Base-by-base conservation (phyloP, 2,797 vertebrate species). In the Nannoperca australis region DNA sequence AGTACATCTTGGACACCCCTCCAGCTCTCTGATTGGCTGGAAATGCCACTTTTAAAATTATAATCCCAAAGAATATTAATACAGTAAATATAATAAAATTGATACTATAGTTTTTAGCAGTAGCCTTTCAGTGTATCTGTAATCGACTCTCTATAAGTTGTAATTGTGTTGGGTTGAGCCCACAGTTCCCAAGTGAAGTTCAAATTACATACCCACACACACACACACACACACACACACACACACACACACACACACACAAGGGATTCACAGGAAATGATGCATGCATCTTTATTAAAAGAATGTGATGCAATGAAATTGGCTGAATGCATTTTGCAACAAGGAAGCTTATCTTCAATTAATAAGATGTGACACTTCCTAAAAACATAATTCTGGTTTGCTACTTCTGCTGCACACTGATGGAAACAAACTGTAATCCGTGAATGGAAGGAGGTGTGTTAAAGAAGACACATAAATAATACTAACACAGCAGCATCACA, bases 341-440 rank as follows among this genome's bases (percentile, higher is more conserved):
- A 9, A 22, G 18, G 27, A 22, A 44, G 47, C 17, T 42, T 15
- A 50, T 56, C 14, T 54, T 14, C 22, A 8, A 12, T 38, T 27
- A 45, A 55, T 30, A 38, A 24, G 50, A 55, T 38, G 58, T 24
- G 36, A 53, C 36, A 51, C 20, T 36, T 50, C 13, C 24, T 54
- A 11, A 45, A 61, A 55, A 62, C 24, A 76, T 54, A 40, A 55
- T 55, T 66, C 34, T 59, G 53, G 36, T 38, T 64, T 7, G 12
- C 17, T 54, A 20, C 20, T 14, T 59, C 34, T 27, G 13, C 44
- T 2, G 0, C 18, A 11, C 14, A 10, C 17, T 36, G 38, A 22
- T 54, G 38, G 47, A 55, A 18, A 27, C 59, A 34, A 20, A 27
- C 4, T 5, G 40, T 8, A 56, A n/a, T 7, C 30, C 7, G 66